phyloP scores from a whole-genome alignment of 2,888 invertebrate species.

The Acleris literana region DNA sequence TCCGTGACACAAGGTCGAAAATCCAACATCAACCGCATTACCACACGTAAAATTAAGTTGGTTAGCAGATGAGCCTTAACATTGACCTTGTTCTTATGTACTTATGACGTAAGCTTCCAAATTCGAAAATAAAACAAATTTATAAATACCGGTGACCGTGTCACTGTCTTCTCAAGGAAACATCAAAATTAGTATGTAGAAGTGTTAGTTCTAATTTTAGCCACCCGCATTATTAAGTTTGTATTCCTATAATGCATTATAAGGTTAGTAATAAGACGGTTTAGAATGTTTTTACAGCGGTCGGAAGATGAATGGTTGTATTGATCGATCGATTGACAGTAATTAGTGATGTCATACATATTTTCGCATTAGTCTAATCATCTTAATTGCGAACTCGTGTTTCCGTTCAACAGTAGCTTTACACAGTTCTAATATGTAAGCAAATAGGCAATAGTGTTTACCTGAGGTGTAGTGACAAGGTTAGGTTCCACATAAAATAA shows the following conservation, averaged over 20 bases:
- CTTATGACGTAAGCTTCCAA: constrained; percentile 28
- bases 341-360: constrained; percentile 16
- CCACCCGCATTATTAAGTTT: not conserved
- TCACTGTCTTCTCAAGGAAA: not conserved
- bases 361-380: not conserved
- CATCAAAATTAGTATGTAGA: not conserved
- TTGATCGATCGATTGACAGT: constrained; percentile 13
- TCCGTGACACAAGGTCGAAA: constrained; percentile 13
- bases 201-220: not conserved
- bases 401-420: not conserved
- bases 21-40: constrained; percentile 9
- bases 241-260: constrained; percentile 5
- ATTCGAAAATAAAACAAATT: constrained; percentile 18
- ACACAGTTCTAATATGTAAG: no score
- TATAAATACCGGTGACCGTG: constrained; percentile 3
- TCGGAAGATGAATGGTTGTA: constrained; percentile 10
- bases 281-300: constrained; percentile 1
- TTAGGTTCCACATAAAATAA: no score
- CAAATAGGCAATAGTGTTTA: no score
- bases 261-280: not conserved
- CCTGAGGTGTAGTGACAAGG: no score
- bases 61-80: constrained; percentile 31
- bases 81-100: constrained; percentile 24
- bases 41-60: constrained; percentile 7
- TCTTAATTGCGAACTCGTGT: not conserved